Base-by-base conservation (phyloP, 2,797 vertebrate genomes). In the Epinephelus coioides region DNA sequence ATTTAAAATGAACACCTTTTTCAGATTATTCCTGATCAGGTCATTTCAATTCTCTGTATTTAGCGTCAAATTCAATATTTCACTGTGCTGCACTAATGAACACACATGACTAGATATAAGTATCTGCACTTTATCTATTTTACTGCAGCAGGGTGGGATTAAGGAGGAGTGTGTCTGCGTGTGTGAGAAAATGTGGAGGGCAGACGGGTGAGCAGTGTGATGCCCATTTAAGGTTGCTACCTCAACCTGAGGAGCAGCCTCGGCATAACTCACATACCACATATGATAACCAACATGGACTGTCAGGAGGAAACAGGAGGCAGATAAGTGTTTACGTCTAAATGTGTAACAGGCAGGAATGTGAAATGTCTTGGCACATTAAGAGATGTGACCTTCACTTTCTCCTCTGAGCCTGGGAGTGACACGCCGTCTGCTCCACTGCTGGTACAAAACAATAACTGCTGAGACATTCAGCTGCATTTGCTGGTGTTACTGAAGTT, bases 151-250 rank as follows among this genome's bases (percentile, higher is more conserved):
- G 47, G 57, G 44, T 50, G 23, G 6, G 14, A 51, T 46, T 7
- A 9, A n/a, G 56, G 64, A 21, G 30, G 46, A 5, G 56, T 11
- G 50, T 23, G 53, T 17, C 34, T 19, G 38, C 53, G 14, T 14
- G 47, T 60, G 60, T 18, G 46, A 61, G 50, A 46, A 51, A 55
- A 74, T 23, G 49, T 12, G n/a, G n/a, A 46, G 49, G 49, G 2
- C n/a, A 63, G 57, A 50, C 9, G 34, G 47, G 43, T 72, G 72
- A 34, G 23, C 76, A n/a, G 78, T 69, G 23, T 62, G 81, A 82
- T 91, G 86, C 23, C 90, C 91, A 83, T 92, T 82, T 90, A 93
- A 85, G 91, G 92, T 82, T 76, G 46, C 73, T 71, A 76, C 86
- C 79, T 83, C 64, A 86, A 86, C 80, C 73, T 85, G 77, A 79